Evolutionary conservation across 2,888 invertebrate species (phyloP).

Genomic region (Lobophora halterata): DNA sequence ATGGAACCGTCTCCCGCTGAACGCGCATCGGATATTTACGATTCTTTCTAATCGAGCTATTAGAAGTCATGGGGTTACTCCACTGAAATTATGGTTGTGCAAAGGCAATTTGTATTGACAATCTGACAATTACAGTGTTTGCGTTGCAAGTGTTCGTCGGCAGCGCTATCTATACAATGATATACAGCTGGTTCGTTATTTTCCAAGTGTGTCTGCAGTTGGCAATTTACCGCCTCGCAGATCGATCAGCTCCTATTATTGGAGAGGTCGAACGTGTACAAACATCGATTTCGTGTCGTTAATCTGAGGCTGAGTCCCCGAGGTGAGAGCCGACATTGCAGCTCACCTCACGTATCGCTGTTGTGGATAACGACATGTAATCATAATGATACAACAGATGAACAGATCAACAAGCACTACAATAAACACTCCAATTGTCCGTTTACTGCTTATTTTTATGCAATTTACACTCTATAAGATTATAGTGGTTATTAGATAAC

Average conservation of each 20-base stretch:
- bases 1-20: constrained; percentile 26
- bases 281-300: constrained; percentile 78
- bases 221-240: constrained; percentile 71
- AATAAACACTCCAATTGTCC: constrained; percentile 19
- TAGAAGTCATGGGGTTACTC: constrained; percentile 31
- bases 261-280: constrained; percentile 79
- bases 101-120: constrained; percentile 48
- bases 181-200: constrained; percentile 66
- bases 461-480: constrained; percentile 17
- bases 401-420: constrained; percentile 26
- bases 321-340: constrained; percentile 64
- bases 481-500: constrained; percentile 8
- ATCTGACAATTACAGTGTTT: constrained; percentile 62
- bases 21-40: constrained; percentile 35
- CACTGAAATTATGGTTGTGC: constrained; percentile 32
- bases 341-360: constrained; percentile 72
- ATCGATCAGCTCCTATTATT: constrained; percentile 77
- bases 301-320: constrained; percentile 60
- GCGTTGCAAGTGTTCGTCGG: constrained; percentile 43
- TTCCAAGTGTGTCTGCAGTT: constrained; percentile 64
- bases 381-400: constrained; percentile 56
- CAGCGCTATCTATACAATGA: constrained; percentile 45
- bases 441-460: constrained; percentile 22
- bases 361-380: constrained; percentile 65
- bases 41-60: constrained; percentile 36